phyloP scores from a whole-genome alignment of 2,113 vertebrate species.

The Pseudolaguvia tuberculata region DNA sequence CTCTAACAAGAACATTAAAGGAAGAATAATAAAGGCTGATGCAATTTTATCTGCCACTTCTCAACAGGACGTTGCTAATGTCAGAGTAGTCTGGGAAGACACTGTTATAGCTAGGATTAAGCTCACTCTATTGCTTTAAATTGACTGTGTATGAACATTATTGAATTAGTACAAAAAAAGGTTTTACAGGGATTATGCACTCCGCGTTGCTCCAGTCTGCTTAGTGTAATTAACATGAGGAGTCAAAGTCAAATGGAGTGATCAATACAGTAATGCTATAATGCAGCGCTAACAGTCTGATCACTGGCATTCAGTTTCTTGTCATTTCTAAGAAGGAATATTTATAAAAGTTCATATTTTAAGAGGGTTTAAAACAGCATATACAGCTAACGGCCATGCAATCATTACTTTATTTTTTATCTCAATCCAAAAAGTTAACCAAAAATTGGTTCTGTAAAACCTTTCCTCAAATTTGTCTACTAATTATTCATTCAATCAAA shows the following conservation, averaged over 20 bases:
- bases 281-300: conserved; percentile 56
- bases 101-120: conserved; percentile 9
- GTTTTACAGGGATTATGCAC: conserved; percentile 19
- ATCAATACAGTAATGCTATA: conserved; percentile 66
- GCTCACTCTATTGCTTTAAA: conserved; percentile 23
- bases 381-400: neutral
- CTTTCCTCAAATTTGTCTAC: neutral
- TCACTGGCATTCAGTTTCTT: neutral
- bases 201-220: conserved; percentile 18
- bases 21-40: conserved; percentile 8
- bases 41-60: conserved; percentile 24
- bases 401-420: neutral
- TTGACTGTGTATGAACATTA: conserved; percentile 28
- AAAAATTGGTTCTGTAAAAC: neutral
- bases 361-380: too few relatives aligned
- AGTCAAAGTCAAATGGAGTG: conserved; percentile 20
- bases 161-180: conserved; percentile 34
- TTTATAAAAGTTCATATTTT: neutral
- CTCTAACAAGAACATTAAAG: neutral
- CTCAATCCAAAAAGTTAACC: neutral
- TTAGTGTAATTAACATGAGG: conserved; percentile 28
- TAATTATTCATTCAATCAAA: too few relatives aligned
- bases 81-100: conserved; percentile 31
- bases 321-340: neutral
- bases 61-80: conserved; percentile 30